Conservation (phyloP, 53 echinoderm and acorn worm genomes). For the Stichopus horrens region DNA sequence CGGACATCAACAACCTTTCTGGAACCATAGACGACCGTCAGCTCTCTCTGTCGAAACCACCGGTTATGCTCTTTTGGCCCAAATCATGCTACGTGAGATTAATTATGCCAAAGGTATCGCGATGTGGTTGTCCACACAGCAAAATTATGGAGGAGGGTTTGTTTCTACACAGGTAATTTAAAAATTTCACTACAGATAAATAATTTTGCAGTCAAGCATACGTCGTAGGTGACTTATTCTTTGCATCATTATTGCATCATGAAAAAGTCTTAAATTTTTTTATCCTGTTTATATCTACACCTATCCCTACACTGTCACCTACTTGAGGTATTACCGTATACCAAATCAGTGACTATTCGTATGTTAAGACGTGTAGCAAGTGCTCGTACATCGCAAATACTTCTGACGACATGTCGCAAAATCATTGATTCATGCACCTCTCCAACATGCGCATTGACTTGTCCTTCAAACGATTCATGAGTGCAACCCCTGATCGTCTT, state of each 20-base stretch:
- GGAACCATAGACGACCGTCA: conserved; percentile 62
- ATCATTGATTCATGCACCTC: too few species aligned
- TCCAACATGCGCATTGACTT: too few species aligned
- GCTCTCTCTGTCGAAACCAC: conserved; percentile 89
- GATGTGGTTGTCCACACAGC: conserved; percentile 78
- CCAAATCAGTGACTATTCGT: background rate
- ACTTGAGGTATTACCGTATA: background rate
- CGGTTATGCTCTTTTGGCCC: conserved; percentile 72
- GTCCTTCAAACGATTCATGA: background rate
- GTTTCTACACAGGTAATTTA: conserved; percentile 86
- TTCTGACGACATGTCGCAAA: too few species aligned
- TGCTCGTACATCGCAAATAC: background rate
- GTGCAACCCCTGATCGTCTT: background rate
- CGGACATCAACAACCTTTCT: conserved; percentile 63
- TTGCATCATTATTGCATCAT: background rate
- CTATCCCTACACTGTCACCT: background rate
- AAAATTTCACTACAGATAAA: background rate
- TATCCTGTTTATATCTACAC: background rate
- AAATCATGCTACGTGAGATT: conserved; percentile 59
- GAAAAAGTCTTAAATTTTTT: background rate
- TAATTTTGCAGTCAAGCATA: background rate
- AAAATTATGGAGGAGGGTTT: conserved; percentile 89
- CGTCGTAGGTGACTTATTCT: background rate
- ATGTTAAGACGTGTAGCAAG: background rate
- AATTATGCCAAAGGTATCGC: conserved; percentile 66